Evolutionary conservation across 1,140 invertebrate species (phyloP), one percentile per base, ranked within the genome.

Genomic region (Diabrotica undecimpunctata): DNA sequence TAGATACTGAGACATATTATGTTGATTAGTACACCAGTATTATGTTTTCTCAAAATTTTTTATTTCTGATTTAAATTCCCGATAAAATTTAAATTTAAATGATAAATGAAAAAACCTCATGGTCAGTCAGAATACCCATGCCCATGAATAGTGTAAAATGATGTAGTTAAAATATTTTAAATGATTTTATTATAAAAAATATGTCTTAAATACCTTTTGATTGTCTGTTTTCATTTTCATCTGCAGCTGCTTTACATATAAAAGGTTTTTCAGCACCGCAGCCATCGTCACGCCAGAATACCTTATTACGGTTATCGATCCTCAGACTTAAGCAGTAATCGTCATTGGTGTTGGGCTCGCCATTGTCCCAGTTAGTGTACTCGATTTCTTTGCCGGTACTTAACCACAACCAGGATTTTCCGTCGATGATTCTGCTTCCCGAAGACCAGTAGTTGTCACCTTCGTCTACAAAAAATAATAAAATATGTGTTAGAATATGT

Each of bases 371-470:
- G 35, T 61, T 52, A 0, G 59, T 50, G 13, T 25, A 52, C 37
- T 61, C 59, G 46, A 61, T 7, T 11, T 13, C 0, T 0, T 61
- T 12, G 35, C 59, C 59, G 11, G 13, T 61, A 11, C 12, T n/a
- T 50, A 61, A 35, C 59, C 59, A 61, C 13, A 35, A 52, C 59
- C 59, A 61, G 6, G 14, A 8, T 52, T 61, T 61, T 14, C 59
- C 59, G 52, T 61, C 59, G 5, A 61, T n/a, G 12, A 61, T n/a
- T 5, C 37, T 61, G 1, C 46, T 14, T 61, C 59, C 59, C 6
- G 59, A 61, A 0, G 59, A 52, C 59, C 59, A 61, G 14, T 36
- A 61, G 7, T 35, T 11, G 14, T 61, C 59, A 0, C 59, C 59
- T 53, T 53, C 52, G 51, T 61, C 59, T 61, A 37, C 12, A 6